Base-by-base conservation (phyloP, 2,113 vertebrate genomes). In the Lucifuga dentata region DNA sequence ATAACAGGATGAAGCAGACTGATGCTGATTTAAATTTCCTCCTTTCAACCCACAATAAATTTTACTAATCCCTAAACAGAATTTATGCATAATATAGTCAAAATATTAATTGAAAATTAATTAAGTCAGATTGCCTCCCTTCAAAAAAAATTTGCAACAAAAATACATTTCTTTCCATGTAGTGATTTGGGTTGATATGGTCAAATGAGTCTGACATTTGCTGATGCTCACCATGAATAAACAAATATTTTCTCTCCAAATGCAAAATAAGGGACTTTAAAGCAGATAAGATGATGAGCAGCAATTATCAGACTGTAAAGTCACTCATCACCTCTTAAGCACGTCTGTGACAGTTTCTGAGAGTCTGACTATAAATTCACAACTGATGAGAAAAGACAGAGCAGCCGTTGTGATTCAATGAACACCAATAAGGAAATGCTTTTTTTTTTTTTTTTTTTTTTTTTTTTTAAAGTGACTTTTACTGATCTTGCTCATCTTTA, bases 311-410 rank as follows among this genome's bases (percentile, higher is more conserved):
- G 21, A 2, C n/a, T 1, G 76, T 35, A 17, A 39, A 73, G 57
- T 79, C 77, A 60, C 79, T 86, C 81, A 53, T 51, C 76, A 33
- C 57, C 71, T 70, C 77, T 57, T 67, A 60, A 81, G 72, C 81
- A 63, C 70, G 67, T 86, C 74, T 72, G 76, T 23, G 75, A 77
- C 66, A 63, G 75, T 80, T 29, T 39, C 70, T 62, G 66, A 2
- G 64, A 76, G 80, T 76, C 48, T 68, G 79, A 76, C 67, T 33
- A 62, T 68, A 69, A 84, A 76, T 56, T 59, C 57, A 80, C 36
- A 46, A 40, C 49, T 19, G 20, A 13, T 7, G 21, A 43, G 70
- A 17, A 5, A 11, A 40, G 11, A 53, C 36, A 68, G 65, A 33
- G 44, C 11, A 39, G 49, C 45, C 21, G 51, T 38, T 83, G 70